These are phyloP conservation scores for Hyperoplus immaculatus DNA, from an alignment of 2,797 vertebrate genomes.

Conservation along the genomic window DNA sequence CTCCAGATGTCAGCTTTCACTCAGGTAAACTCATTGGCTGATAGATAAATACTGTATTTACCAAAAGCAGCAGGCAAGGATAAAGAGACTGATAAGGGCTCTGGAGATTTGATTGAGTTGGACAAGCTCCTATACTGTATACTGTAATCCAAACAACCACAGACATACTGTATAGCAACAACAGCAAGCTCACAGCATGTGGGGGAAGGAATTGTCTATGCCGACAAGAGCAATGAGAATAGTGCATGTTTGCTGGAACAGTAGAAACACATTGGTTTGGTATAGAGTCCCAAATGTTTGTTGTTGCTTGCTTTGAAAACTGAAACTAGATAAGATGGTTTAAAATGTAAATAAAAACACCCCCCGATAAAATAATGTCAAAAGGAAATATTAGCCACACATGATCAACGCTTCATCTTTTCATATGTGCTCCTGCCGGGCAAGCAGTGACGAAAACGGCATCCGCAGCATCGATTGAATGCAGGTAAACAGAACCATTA, in stretches of 20 bases:
- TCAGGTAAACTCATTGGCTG: slow-evolving; percentile 46
- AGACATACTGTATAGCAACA: slow-evolving; percentile 11
- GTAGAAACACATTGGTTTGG: slow-evolving; percentile 36
- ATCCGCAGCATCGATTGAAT: slow-evolving; percentile 48
- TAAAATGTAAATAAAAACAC: neutral
- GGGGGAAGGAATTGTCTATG: slow-evolving; percentile 50
- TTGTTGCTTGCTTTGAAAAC: neutral
- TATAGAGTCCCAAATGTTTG: slow-evolving; percentile 14
- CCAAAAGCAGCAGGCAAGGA: slow-evolving; percentile 10
- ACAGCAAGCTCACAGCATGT: slow-evolving; percentile 40
- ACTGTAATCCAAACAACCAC: slow-evolving; percentile 47
- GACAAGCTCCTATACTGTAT: slow-evolving; percentile 29
- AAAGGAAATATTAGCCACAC: slow-evolving; percentile 4
- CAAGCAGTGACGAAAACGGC: neutral
- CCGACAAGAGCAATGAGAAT: slow-evolving; percentile 37
- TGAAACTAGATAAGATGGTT: neutral
- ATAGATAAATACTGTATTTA: neutral
- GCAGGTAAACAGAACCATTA: slow-evolving; percentile 73
- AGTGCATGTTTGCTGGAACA: slow-evolving; percentile 18
- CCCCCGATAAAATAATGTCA: slow-evolving; percentile 1
- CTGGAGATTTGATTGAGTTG: slow-evolving; percentile 36
- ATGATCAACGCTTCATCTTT: neutral
- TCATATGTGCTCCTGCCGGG: slow-evolving; percentile 6
- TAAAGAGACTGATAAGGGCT: slow-evolving; percentile 43
- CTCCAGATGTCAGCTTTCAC: slow-evolving; percentile 44